phyloP scores from a whole-genome alignment of 2,888 invertebrate species.

The Psylliodes chrysocephalus region DNA sequence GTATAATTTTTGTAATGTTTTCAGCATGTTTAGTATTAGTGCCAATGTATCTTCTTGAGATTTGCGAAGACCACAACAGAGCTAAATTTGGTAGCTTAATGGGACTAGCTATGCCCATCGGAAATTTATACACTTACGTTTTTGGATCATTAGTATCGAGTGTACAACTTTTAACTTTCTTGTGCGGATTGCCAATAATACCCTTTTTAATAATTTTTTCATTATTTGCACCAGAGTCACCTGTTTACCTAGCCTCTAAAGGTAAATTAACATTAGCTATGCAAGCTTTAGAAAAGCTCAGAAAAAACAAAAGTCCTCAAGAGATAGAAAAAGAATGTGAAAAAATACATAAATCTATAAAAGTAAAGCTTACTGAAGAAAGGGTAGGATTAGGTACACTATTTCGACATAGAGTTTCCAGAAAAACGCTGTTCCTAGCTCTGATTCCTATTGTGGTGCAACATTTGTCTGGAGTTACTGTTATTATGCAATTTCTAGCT shows the following conservation, averaged over 20 bases:
- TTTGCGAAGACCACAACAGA: constrained; percentile 32
- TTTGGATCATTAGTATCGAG: not conserved
- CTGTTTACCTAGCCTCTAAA: not conserved
- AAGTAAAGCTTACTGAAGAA: not conserved
- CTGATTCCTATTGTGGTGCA: not conserved
- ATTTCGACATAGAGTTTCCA: not conserved
- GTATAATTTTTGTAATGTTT: not conserved
- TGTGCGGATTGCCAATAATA: constrained; percentile 1
- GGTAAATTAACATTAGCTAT: not conserved
- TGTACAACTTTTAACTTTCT: not conserved
- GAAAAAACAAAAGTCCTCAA: constrained; percentile 4
- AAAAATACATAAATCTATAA: not conserved
- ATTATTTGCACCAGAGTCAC: constrained; percentile 22
- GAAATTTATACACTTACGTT: constrained; percentile 13
- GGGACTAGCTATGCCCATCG: not conserved
- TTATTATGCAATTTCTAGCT: constrained; percentile 16
- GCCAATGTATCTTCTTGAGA: constrained; percentile 19
- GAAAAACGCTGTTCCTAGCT: not conserved
- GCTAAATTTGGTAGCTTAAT: constrained; percentile 9
- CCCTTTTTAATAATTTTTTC: not conserved
- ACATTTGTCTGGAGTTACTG: constrained; percentile 6
- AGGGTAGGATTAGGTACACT: not conserved
- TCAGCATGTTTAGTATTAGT: not conserved
- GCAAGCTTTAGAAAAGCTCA: constrained; percentile 2
- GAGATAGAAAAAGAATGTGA: constrained; percentile 16